These are phyloP conservation scores for Thymelicus lineola DNA, from an alignment of 2,888 invertebrate genomes.

Conservation along the genomic window DNA sequence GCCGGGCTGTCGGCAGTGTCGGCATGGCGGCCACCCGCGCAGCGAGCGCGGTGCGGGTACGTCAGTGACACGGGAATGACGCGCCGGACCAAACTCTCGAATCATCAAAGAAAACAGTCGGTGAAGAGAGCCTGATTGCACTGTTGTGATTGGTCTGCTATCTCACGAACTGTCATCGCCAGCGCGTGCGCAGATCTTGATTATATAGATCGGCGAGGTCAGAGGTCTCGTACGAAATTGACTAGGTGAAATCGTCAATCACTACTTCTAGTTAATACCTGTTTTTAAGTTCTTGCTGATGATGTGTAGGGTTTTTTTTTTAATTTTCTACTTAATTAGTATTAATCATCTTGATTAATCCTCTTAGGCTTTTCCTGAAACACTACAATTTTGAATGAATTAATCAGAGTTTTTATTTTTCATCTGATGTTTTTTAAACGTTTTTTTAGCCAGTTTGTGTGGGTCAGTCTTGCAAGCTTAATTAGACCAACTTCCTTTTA, in stretches of 20 bases:
- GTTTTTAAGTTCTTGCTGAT: too few relatives aligned
- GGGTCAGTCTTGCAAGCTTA: too few relatives aligned
- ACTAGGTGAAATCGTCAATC: background rate
- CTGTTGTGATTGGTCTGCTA: slow-evolving; percentile 60
- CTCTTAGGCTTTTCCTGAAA: too few relatives aligned
- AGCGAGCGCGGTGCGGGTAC: slow-evolving; percentile 39
- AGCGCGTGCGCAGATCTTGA: slow-evolving; percentile 38
- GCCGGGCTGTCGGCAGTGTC: slow-evolving; percentile 8
- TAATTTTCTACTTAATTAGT: too few relatives aligned
- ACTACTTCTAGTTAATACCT: slow-evolving; percentile 3
- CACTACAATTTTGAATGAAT: too few relatives aligned
- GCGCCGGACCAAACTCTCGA: slow-evolving; percentile 61
- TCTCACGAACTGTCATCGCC: slow-evolving; percentile 60
- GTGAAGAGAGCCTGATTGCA: slow-evolving; percentile 71
- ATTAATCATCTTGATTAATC: too few relatives aligned
- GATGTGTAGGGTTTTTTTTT: too few relatives aligned
- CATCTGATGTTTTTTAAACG: too few relatives aligned
- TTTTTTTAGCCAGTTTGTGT: too few relatives aligned
- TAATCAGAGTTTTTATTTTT: too few relatives aligned
- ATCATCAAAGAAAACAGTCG: slow-evolving; percentile 74
- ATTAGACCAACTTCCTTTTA: too few relatives aligned
- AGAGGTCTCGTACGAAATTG: slow-evolving; percentile 24
- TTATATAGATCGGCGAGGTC: slow-evolving; percentile 30
- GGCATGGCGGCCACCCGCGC: slow-evolving; percentile 63
- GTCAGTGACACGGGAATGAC: slow-evolving; percentile 59